A percentile compares a stretch with the other conserved stretches of the same genome.
Conservation (phyloP, 2,113 vertebrate genomes). For the Syrrhaptes paradoxus region DNA sequence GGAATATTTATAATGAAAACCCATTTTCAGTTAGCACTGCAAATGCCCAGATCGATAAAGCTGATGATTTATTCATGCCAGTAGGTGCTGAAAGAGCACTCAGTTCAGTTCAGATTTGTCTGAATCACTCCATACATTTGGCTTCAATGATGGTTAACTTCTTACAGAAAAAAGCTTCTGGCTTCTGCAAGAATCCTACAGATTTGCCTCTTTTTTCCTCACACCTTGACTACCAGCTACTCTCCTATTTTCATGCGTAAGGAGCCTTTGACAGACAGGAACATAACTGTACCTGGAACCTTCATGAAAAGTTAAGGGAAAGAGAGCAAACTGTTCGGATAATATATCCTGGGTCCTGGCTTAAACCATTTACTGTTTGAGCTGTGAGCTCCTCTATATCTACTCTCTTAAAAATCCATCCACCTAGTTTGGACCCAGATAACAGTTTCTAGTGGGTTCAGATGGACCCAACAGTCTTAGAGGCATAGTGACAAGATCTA, state of each 20-base stretch:
- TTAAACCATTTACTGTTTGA: background rate
- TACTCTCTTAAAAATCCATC: background rate
- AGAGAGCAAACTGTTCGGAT: background rate
- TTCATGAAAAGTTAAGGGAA: background rate
- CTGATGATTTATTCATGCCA: conserved; percentile 5
- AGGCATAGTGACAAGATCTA: background rate
- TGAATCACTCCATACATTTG: background rate
- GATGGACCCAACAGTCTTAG: background rate
- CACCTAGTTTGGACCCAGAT: background rate
- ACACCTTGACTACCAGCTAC: background rate
- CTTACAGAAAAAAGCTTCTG: conserved; percentile 15
- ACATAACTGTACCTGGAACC: background rate
- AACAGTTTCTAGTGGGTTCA: background rate
- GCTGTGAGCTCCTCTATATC: background rate
- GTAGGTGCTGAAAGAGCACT: background rate
- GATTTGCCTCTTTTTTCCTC: background rate
- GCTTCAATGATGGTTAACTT: background rate
- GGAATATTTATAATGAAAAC: conserved; percentile 17
- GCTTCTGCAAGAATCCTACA: background rate
- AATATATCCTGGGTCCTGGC: background rate
- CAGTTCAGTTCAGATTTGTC: background rate
- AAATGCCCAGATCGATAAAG: conserved; percentile 5
- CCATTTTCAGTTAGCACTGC: background rate
- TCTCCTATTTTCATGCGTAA: background rate
- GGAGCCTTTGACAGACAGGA: conserved; percentile 9